Evolutionary conservation across 2,797 vertebrate species (phyloP), one percentile per base, ranked within the genome.

Genomic region (Passerculus sandwichensis): DNA sequence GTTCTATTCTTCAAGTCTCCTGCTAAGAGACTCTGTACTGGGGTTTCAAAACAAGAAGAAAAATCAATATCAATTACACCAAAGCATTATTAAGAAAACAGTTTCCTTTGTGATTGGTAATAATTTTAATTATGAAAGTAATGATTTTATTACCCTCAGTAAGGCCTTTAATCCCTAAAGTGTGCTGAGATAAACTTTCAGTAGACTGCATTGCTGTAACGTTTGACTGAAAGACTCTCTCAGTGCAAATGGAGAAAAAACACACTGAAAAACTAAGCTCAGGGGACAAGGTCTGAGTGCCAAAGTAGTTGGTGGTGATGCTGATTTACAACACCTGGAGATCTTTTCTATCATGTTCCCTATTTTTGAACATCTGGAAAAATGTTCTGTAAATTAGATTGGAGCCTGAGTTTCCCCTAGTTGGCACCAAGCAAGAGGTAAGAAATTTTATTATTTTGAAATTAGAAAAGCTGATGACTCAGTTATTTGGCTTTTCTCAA

Each of bases 71-170:
- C 78, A 92, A 96, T 97, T 95, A 95, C 34, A 77, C 26, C 32
- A 65, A 47, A 38, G n/a, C 38, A 89, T 57, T 64, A 85, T 93
- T 85, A 94, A 69, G 80, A 88, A 95, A 96, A 85, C 15, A 11
- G 30, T 95, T 95, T 97, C 22, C 48, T 87, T 94, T 91, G 54
- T 86, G 70, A 95, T 88, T 64, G 66, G 44, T 87, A 96, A 89
- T 94, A 96, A 93, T 95, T 97, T 91, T 95, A 83, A 97, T 94
- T 89, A 94, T 12, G 5, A 95, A 92, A 89, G 64, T 89, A 95
- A 96, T 78, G 82, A 66, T 85, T 90, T 87, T 87, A 54, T 84
- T 94, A 89, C 67, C 61, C 76, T 73, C 65, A 60, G 25, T 6
- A 67, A 94, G 67, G 38, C 22, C 45, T 96, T 96, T 92, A 94